Evolutionary conservation across 2,888 invertebrate species (phyloP), one percentile per base, ranked within the genome.

Genomic region (Chalcosyrphus nemorum): DNA sequence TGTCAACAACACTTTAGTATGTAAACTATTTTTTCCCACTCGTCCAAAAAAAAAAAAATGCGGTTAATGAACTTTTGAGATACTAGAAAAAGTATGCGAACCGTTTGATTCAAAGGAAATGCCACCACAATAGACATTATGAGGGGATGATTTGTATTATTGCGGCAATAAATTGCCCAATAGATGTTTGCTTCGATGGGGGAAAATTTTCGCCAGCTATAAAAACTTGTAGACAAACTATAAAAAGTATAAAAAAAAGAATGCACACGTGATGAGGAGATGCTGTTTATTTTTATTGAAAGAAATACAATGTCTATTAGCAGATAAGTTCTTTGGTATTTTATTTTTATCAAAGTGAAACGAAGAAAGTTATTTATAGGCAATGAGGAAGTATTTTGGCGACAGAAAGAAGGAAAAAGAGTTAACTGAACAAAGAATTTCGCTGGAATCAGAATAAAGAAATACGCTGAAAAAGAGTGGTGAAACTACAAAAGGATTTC

Each of bases 11-110:
- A 13, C n/a, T n/a, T n/a, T 5, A 17, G 57, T 11, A 17, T 5
- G 24, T 4, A 13, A 17, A 47, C 47, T 68, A 43, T 19, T 43
- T 56, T 47, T n/a, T n/a, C n/a, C n/a, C 11, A 15, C 15, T 19
- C 35, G 35, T 21, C 35, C n/a, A n/a, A n/a, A n/a, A n/a, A n/a
- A n/a, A n/a, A 21, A 43, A 27, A 19, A 11, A 35, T 38, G 47
- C 47, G 70, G 70, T 57, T 47, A 71, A 59, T 47, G 70, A 71
- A 70, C 56, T 43, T 56, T 57, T 38, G 21, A 56, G 17, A 43
- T 43, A 43, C 43, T 43, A 43, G n/a, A n/a, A n/a, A n/a, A n/a
- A n/a, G 2, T 43, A 7, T 27, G 24, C 21, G 13, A 50, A 21
- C 1, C 7, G 24, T 19, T 24, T 50, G n/a, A 21, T n/a, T 50